A percentile compares a stretch with the other conserved stretches of the same genome.
Evolutionary conservation across 2,113 vertebrate species (phyloP).

Genomic region (Tiliqua scincoides): DNA sequence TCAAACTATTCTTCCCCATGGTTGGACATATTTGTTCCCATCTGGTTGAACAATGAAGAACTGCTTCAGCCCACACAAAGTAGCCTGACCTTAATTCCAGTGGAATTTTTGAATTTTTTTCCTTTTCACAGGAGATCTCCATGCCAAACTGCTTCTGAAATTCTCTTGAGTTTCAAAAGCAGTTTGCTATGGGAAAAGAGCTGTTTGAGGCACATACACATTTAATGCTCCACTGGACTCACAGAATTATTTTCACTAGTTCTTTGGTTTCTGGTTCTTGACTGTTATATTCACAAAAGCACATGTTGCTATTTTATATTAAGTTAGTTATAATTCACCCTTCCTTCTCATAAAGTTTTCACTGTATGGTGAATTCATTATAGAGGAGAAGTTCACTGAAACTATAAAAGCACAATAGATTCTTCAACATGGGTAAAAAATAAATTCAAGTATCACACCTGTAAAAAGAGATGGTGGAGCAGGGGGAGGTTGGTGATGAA

Average conservation of each 20-base stretch:
- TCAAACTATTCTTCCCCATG: background rate
- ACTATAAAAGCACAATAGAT: background rate
- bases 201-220: background rate
- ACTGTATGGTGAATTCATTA: background rate
- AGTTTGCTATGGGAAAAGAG: background rate
- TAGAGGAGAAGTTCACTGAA: background rate
- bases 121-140: background rate
- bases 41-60: background rate
- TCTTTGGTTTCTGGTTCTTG: background rate
- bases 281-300: background rate
- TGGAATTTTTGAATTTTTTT: background rate
- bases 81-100: background rate
- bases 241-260: background rate
- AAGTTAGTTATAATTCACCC: background rate
- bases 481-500: constrained; percentile 90
- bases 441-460: constrained; percentile 42
- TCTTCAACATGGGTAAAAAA: background rate
- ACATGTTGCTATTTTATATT: background rate
- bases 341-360: background rate
- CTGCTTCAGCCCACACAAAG: background rate
- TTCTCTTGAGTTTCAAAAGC: background rate
- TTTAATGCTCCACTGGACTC: background rate
- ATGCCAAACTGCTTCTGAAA: background rate
- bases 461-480: constrained; percentile 87
- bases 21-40: no score